These are phyloP conservation scores for Elmis aenea DNA, from an alignment of 2,888 invertebrate genomes.

Conservation along the genomic window DNA sequence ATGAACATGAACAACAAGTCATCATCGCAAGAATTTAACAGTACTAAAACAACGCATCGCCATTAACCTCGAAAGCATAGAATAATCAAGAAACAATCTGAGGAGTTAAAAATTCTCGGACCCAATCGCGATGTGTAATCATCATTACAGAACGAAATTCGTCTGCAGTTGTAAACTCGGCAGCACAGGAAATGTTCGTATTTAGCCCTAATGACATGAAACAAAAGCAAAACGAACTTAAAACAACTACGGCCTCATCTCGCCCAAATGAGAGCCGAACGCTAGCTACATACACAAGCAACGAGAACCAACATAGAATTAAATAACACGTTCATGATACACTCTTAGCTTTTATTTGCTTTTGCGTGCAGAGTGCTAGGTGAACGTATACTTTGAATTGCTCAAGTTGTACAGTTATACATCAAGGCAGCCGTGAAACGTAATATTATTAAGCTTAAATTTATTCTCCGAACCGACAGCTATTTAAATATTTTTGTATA, in stretches of 20 bases:
- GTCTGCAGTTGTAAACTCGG: conserved; percentile 17
- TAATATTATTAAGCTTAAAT: too few species aligned
- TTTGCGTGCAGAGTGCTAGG: conserved; percentile 3
- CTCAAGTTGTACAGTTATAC: conserved; percentile 1
- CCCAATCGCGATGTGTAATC: conserved; percentile 25
- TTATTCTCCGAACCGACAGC: too few species aligned
- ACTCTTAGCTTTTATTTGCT: conserved; percentile 10
- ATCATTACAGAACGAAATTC: conserved; percentile 23
- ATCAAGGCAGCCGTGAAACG: too few species aligned
- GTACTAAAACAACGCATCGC: conserved; percentile 4
- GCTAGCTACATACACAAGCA: conserved; percentile 2
- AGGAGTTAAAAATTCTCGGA: conserved; percentile 14
- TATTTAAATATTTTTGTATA: too few species aligned
- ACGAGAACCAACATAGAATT: conserved; percentile 14
- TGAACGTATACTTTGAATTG: conserved; percentile 5
- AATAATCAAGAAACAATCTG: conserved; percentile 25
- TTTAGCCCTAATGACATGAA: conserved; percentile 28
- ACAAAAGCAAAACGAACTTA: conserved; percentile 18
- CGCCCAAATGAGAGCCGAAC: too few species aligned
- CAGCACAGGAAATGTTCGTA: conserved; percentile 26
- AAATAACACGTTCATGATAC: conserved; percentile 16
- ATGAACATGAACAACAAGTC: neutral
- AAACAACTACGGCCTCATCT: neutral
- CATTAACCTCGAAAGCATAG: conserved; percentile 12
- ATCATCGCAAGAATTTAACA: conserved; percentile 5